phyloP scores from a whole-genome alignment of 2,797 vertebrate species.

The Sylvilagus floridanus region DNA sequence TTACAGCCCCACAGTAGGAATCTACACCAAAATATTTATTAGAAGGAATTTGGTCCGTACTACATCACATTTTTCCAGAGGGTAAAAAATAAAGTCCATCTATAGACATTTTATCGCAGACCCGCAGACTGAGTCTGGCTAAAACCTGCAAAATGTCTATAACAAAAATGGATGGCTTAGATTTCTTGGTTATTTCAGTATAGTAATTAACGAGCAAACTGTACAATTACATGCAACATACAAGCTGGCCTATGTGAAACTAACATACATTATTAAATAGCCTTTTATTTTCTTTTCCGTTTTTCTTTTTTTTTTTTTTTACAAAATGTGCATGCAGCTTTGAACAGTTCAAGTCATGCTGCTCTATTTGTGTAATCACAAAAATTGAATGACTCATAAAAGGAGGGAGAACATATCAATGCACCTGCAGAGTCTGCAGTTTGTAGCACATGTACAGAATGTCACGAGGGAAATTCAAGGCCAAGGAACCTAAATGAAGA shows the following conservation, averaged over 20 bases:
- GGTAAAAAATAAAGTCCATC: conserved; percentile 93
- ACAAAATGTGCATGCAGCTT: conserved; percentile 99
- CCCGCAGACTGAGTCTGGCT: conserved; percentile 90
- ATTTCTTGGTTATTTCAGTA: conserved; percentile 96
- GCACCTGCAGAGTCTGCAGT: conserved; percentile 90
- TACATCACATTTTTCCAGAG: conserved; percentile 91
- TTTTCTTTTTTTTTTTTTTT: conserved; percentile 90
- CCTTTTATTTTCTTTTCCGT: conserved; percentile 88
- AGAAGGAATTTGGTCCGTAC: conserved; percentile 92
- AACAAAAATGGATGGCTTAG: conserved; percentile 97
- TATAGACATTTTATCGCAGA: conserved; percentile 96
- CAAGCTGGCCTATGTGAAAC: conserved; percentile 98
- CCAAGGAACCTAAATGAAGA: conserved; percentile 89
- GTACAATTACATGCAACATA: conserved; percentile 99
- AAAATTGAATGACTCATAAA: conserved; percentile 90
- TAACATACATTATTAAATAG: conserved; percentile 97
- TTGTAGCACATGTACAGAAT: conserved; percentile 91
- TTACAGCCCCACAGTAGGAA: conserved; percentile 92
- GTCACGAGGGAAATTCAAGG: conserved; percentile 90
- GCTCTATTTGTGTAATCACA: conserved; percentile 91
- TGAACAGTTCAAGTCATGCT: conserved; percentile 96
- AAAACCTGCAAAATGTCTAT: conserved; percentile 93
- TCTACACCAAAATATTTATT: conserved; percentile 94
- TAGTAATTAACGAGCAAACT: conserved; percentile 99
- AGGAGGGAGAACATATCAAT: conserved; percentile 89